These are phyloP conservation scores for Nothoprocta pentlandii DNA, from an alignment of 2,113 vertebrate species.

Conservation along the genomic window DNA sequence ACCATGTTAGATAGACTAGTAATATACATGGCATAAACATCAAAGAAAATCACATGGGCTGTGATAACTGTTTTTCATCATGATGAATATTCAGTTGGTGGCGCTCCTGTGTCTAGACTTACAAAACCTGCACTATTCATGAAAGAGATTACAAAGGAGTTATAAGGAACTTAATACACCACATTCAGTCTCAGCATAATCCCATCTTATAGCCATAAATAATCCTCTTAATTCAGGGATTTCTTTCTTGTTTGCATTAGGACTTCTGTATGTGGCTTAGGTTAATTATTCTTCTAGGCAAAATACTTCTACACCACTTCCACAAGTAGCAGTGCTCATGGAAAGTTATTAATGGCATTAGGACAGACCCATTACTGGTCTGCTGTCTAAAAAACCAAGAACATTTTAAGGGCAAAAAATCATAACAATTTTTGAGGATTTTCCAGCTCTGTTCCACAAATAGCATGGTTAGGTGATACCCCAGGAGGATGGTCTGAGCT, in stretches of 20 bases:
- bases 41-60: background rate
- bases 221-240: background rate
- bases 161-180: background rate
- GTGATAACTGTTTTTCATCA: background rate
- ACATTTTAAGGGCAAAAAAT: background rate
- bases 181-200: background rate
- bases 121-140: background rate
- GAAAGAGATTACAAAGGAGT: background rate
- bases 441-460: background rate
- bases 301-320: background rate
- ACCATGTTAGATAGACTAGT: background rate
- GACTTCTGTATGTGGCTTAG: background rate
- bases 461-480: background rate
- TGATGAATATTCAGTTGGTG: background rate
- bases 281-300: background rate
- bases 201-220: background rate
- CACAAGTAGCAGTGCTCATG: background rate
- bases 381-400: background rate
- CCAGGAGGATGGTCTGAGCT: background rate
- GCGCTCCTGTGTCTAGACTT: background rate
- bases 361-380: background rate
- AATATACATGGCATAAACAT: background rate
- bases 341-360: background rate
- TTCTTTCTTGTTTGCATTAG: background rate
- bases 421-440: background rate